Evolutionary conservation across 2,888 invertebrate genomes (phyloP).

Genomic region (Hypercompe scribonia): DNA sequence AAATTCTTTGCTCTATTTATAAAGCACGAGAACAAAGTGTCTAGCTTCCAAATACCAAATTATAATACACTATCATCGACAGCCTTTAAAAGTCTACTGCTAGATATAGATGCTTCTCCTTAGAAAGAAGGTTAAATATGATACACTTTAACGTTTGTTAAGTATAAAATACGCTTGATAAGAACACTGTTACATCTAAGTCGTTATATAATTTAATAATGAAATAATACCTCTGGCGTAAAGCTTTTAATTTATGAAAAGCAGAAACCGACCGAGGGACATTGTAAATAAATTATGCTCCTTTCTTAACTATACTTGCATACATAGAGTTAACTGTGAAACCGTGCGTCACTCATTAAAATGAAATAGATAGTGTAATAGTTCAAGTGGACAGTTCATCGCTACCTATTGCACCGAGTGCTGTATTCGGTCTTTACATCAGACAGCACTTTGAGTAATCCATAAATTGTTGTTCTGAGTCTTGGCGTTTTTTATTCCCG

Average conservation of each 20-base stretch:
- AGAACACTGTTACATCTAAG: conserved; percentile 30
- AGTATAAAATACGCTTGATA: conserved; percentile 26
- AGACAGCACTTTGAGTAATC: too few species aligned
- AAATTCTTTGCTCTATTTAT: not conserved
- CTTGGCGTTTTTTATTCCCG: too few species aligned
- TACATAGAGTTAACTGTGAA: not conserved
- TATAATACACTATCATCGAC: too few species aligned
- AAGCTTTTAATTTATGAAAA: conserved; percentile 63
- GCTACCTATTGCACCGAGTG: too few species aligned
- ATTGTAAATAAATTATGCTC: conserved; percentile 60
- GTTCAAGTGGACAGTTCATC: not conserved
- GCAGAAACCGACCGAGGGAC: conserved; percentile 49
- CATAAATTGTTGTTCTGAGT: too few species aligned
- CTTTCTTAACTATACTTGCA: conserved; percentile 46
- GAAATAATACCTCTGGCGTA: conserved; percentile 54
- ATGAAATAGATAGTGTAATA: not conserved
- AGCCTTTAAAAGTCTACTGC: too few species aligned
- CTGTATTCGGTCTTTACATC: too few species aligned
- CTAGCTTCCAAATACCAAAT: not conserved
- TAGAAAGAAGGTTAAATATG: too few species aligned
- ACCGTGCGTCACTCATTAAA: not conserved
- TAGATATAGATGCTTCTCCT: too few species aligned
- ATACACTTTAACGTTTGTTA: conserved; percentile 22
- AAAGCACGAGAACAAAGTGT: not conserved
- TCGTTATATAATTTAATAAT: conserved; percentile 55